A percentile compares a stretch with the other conserved stretches of the same genome.
Conservation (phyloP, 1,140 invertebrate species). For the Calephelis nemesis region DNA sequence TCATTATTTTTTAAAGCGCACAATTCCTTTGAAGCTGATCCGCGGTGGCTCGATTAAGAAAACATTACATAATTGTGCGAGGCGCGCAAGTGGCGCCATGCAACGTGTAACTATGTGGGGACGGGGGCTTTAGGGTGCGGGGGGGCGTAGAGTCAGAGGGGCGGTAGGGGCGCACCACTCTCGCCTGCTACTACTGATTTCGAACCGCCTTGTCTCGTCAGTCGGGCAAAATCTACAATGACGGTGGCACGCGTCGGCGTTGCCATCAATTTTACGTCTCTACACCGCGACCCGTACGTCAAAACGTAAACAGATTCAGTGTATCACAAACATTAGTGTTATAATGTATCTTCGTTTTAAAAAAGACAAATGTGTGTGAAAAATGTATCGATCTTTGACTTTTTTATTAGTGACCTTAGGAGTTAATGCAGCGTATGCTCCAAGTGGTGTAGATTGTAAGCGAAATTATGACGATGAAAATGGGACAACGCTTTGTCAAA, state of each 20-base stretch:
- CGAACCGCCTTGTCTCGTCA: conserved; percentile 51
- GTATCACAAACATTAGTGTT: conserved; percentile 35
- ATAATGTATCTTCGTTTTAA: conserved; percentile 25
- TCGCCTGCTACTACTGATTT: conserved; percentile 48
- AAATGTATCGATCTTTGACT: conserved; percentile 74
- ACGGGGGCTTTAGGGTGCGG: conserved; percentile 44
- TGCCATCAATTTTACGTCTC: conserved; percentile 37
- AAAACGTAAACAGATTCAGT: conserved; percentile 68
- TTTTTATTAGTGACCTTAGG: conserved; percentile 72
- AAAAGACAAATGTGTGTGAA: conserved; percentile 69
- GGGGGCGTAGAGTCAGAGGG: conserved; percentile 52
- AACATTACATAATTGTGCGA: conserved; percentile 77
- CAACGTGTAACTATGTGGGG: conserved; percentile 72
- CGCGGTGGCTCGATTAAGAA: conserved; percentile 70
- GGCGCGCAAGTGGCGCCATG: conserved; percentile 71
- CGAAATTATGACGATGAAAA: conserved; percentile 46
- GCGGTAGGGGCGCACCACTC: conserved; percentile 64
- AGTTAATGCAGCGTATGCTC: conserved; percentile 62
- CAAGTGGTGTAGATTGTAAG: conserved; percentile 61
- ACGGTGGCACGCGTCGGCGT: conserved; percentile 57
- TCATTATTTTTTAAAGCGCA: conserved; percentile 25
- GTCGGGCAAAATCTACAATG: conserved; percentile 64
- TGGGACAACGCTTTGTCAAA: conserved; percentile 82
- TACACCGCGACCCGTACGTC: conserved; percentile 40
- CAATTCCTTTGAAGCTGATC: conserved; percentile 49